Base-by-base conservation (phyloP, 2,113 vertebrate species). In the Ageneiosus marmoratus region DNA sequence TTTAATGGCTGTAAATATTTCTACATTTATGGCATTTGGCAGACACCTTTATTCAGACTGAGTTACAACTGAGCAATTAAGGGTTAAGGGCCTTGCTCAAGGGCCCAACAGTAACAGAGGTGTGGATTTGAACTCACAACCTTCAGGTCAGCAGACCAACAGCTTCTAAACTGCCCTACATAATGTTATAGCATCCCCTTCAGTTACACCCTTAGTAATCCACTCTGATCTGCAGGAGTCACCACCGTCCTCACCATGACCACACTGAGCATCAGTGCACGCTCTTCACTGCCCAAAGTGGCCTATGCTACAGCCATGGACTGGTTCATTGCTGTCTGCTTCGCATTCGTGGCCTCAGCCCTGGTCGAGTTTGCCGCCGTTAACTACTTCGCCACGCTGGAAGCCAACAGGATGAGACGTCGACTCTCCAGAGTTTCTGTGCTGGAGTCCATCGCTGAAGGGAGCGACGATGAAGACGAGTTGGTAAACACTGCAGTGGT, bases 241-340 rank as follows among this genome's bases (percentile, higher is more conserved):
- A 99, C 97, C 34, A 99, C 97, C 7, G 96, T 99, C 73, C 89
- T 99, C 80, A 98, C 97, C 2, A 99, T 99, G 97, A 97, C 97
- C 56, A 98, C 97, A 0, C 84, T 98, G 70, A 99, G 97, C 78
- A 99, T 98, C 93, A 98, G 97, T 0, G 97, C 97, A 20, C 94
- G 97, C 44, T 97, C 98, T 87, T 99, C 96, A 3, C 91, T 98
- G 60, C 97, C 97, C 15, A 99, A 98, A 90, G 97, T 99, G 80
- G 98, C 97, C 8, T 99, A 99, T 0, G 97, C 96, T 27, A 98
- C 97, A 0, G 97, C 97, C 89, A 98, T 98, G 97, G 97, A 99
- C 70, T 98, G 97, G 97, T 99, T 98, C 92, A 99, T 99, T 34
- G 97, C 97, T 0, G 97, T 99, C 56, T 99, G 97, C 91, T 99